A percentile compares a stretch with the other conserved stretches of the same genome.
Evolutionary conservation across 2,113 vertebrate genomes (phyloP).

Genomic region (Romanogobio albipinnatus): DNA sequence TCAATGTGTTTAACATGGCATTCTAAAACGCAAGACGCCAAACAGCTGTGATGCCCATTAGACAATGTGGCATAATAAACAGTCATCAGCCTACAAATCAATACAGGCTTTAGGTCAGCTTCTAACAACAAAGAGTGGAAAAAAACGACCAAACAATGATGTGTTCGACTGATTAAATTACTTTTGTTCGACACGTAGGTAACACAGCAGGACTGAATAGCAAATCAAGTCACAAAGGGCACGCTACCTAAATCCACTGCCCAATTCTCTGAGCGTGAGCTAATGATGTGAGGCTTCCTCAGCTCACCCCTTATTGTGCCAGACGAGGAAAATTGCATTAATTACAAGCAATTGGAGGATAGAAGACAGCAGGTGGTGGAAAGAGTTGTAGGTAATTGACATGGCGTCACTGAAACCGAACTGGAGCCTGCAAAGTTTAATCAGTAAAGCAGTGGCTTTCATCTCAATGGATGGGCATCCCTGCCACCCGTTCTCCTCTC

Average conservation of each 20-base stretch:
- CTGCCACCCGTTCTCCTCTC: slow-evolving; percentile 19
- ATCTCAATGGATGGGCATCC: slow-evolving; percentile 12
- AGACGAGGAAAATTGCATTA: slow-evolving; percentile 52
- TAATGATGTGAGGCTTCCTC: slow-evolving; percentile 49
- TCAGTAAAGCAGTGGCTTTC: slow-evolving; percentile 33
- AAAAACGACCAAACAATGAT: not conserved
- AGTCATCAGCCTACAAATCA: slow-evolving; percentile 20
- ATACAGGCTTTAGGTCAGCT: slow-evolving; percentile 7
- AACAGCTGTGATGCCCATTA: slow-evolving; percentile 44
- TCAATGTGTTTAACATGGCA: slow-evolving; percentile 42
- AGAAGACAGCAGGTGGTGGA: slow-evolving; percentile 53
- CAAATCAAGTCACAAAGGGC: slow-evolving; percentile 47
- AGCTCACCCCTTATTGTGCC: slow-evolving; percentile 33
- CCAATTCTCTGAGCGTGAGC: slow-evolving; percentile 23
- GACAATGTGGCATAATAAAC: slow-evolving; percentile 20
- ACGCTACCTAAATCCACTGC: slow-evolving; percentile 12
- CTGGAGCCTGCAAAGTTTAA: slow-evolving; percentile 45
- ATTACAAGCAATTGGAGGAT: slow-evolving; percentile 53
- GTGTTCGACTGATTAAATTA: slow-evolving; percentile 48
- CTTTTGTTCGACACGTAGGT: not conserved
- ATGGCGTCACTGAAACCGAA: slow-evolving; percentile 31
- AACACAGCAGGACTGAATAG: slow-evolving; percentile 20
- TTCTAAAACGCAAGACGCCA: not conserved
- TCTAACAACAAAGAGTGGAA: not conserved
- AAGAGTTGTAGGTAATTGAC: slow-evolving; percentile 54